These are phyloP conservation scores for Agelastica alni DNA, from an alignment of 2,888 invertebrate genomes.

Conservation along the genomic window DNA sequence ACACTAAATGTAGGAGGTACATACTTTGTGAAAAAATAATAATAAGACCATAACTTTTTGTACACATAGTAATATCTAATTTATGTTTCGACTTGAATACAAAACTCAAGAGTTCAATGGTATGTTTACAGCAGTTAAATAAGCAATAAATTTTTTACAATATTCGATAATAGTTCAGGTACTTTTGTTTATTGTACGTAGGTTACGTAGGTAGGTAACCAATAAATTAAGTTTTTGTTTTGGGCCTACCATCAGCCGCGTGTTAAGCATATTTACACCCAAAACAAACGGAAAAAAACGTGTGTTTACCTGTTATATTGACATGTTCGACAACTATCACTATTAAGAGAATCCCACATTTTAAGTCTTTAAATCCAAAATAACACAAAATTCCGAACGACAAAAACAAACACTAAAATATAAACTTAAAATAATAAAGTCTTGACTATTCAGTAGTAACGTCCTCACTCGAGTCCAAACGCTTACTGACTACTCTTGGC, in stretches of 20 bases:
- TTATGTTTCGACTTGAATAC: no score
- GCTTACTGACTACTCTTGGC: constrained; percentile 29
- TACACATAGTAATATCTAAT: no score
- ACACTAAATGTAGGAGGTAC: no score
- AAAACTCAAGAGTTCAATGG: no score
- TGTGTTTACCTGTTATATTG: constrained; percentile 56
- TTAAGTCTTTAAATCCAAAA: constrained; percentile 25
- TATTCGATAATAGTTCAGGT: not conserved
- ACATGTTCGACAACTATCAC: constrained; percentile 54
- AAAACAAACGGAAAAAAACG: constrained; percentile 14
- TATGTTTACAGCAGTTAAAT: not conserved
- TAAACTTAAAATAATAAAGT: constrained; percentile 14
- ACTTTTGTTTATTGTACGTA: no score
- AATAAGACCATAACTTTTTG: no score
- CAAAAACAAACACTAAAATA: constrained; percentile 27
- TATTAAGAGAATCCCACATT: constrained; percentile 53
- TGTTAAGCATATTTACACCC: no score
- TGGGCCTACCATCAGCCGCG: not conserved
- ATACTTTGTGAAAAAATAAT: no score
- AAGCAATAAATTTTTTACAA: not conserved
- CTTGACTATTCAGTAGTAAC: not conserved
- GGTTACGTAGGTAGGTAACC: no score
- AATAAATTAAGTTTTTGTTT: not conserved
- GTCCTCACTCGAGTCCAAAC: constrained; percentile 15
- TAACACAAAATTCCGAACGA: constrained; percentile 28